Base-by-base conservation (phyloP, 2,888 invertebrate genomes). In the Mesopsocus fuscifrons region DNA sequence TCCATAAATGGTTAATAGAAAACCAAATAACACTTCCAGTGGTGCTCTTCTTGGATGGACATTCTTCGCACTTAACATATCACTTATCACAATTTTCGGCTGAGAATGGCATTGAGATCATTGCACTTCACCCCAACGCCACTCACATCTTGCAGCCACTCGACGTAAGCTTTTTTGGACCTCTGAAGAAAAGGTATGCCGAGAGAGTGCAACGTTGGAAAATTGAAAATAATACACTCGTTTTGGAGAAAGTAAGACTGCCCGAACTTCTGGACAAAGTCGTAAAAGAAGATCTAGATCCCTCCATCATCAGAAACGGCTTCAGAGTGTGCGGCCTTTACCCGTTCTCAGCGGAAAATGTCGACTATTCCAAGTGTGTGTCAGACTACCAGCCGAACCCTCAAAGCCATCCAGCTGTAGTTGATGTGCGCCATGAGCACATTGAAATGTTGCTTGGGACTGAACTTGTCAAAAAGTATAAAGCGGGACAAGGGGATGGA, bases 1-100 rank as follows among this genome's bases (percentile, higher is more conserved):
- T 61, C 50, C 45, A 54, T 46, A 54, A 54, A 32, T 62, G 59
- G 58, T 45, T 61, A 31, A 31, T 51, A 33, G 48, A 52, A 44
- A 52, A 57, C 43, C 46, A 54, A 26, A 54, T 60, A 30, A 42
- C 51, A 41, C 49, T 54, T 15, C 61, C 54, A 34, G 50, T 61
- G 30, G 52, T 63, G 41, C 44, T 61, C 3, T 62, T 58, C 44
- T 47, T 64, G 26, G 62, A 62, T 51, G 57, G 57, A 13, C 59
- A 60, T 47, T 42, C 50, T 4, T 60, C 59, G 9, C 58, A 63
- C 47, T 31, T 49, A 26, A 46, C 48, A 17, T 30, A 46, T n/a
- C 46, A 50, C 31, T 23, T 43, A n/a, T 47, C 48, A 20, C 18
- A 44, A 16, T 50, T 51, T 34, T 50, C 49, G 30, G 33, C 46